Percentiles rank a stretch among this genome's conserved stretches.
These are phyloP conservation scores for Peromyscus polionotus DNA, from an alignment of 2,113 vertebrate species.

Conservation along the genomic window DNA sequence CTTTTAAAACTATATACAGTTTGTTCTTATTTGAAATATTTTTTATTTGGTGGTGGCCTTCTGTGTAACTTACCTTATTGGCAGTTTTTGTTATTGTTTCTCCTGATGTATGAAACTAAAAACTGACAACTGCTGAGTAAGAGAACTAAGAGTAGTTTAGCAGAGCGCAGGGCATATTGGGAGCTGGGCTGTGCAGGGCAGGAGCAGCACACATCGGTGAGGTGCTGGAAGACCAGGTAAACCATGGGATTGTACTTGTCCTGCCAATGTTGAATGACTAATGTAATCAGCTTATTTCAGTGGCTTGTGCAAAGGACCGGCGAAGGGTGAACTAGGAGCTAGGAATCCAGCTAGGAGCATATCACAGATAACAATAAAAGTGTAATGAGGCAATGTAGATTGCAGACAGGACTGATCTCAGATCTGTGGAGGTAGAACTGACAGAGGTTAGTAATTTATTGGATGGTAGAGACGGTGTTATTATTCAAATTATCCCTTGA, in stretches of 20 bases:
- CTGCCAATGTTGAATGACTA: not conserved
- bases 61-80: not conserved
- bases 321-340: not conserved
- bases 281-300: not conserved
- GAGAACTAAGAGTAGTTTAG: not conserved
- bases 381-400: not conserved
- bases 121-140: not conserved
- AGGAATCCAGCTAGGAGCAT: not conserved
- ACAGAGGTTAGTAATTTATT: not conserved
- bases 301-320: not conserved
- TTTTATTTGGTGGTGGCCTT: not conserved
- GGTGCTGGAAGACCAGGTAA: not conserved
- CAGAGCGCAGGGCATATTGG: not conserved
- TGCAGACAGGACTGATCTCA: not conserved
- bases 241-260: not conserved
- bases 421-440: not conserved
- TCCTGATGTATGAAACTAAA: not conserved
- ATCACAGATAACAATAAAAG: not conserved
- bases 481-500: slow-evolving; percentile 55
- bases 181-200: not conserved
- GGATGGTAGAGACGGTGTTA: not conserved
- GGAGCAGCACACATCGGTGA: not conserved
- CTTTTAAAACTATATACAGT: not conserved
- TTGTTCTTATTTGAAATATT: slow-evolving; percentile 37
- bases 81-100: not conserved